phyloP scores from a whole-genome alignment of 1,140 invertebrate genomes.

The Drosophila pseudoananassae region DNA sequence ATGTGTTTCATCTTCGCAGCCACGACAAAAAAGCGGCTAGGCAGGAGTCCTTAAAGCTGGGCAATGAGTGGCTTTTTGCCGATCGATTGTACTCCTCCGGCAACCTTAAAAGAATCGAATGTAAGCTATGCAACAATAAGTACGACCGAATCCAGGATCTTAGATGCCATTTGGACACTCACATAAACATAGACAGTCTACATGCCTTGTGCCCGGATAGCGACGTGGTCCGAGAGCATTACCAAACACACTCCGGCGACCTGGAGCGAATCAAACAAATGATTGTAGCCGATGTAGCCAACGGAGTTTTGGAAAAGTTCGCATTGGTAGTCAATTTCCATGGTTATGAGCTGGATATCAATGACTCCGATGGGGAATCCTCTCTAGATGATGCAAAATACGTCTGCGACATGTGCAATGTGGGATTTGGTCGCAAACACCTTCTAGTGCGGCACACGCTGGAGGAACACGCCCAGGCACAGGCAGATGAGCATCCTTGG shows the following conservation, averaged over 20 bases:
- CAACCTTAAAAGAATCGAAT: constrained; percentile 45
- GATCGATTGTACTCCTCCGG: constrained; percentile 62
- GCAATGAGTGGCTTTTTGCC: constrained; percentile 57
- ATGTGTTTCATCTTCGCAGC: constrained; percentile 53
- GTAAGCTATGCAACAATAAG: constrained; percentile 58
- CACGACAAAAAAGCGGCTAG: constrained; percentile 48
- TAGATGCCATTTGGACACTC: constrained; percentile 43
- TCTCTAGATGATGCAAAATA: constrained; percentile 28
- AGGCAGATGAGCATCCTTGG: constrained; percentile 8
- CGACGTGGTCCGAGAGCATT: constrained; percentile 60
- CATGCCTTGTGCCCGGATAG: constrained; percentile 31
- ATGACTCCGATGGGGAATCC: constrained; percentile 68
- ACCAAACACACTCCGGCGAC: constrained; percentile 10
- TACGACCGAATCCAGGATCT: constrained; percentile 50
- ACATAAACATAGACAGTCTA: constrained; percentile 39
- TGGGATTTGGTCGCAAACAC: constrained; percentile 52
- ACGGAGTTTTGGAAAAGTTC: constrained; percentile 47
- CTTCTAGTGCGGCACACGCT: constrained; percentile 60
- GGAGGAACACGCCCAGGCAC: constrained; percentile 45
- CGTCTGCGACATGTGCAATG: constrained; percentile 48
- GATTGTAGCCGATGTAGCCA: constrained; percentile 49
- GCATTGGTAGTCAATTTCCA: constrained; percentile 58
- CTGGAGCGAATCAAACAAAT: constrained; percentile 36
- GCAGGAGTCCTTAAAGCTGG: constrained; percentile 13
- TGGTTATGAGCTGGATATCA: constrained; percentile 70